Percentiles rank a stretch among this genome's conserved stretches.
These are phyloP conservation scores for Macrotus californicus DNA, from an alignment of 2,113 vertebrate genomes.

Conservation along the genomic window DNA sequence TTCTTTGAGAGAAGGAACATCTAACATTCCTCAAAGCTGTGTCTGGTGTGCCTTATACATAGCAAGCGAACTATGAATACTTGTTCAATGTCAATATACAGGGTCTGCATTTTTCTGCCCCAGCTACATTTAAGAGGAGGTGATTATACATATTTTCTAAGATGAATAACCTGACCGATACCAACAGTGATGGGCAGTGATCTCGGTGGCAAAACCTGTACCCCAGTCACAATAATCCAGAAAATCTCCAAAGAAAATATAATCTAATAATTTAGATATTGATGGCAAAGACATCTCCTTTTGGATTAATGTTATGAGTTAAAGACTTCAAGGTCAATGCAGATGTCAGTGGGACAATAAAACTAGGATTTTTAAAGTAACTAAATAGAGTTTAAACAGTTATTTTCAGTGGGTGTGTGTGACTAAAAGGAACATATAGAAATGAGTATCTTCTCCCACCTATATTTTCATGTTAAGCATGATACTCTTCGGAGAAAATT, in stretches of 20 bases:
- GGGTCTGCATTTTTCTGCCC: not conserved
- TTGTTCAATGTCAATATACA: not conserved
- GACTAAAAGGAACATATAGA: not conserved
- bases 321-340: constrained; percentile 34
- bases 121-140: not conserved
- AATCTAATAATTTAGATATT: constrained; percentile 28
- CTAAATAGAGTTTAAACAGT: constrained; percentile 26
- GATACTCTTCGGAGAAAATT: constrained; percentile 42
- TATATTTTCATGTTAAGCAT: constrained; percentile 32
- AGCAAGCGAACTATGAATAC: not conserved
- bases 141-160: not conserved
- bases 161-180: not conserved
- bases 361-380: not conserved
- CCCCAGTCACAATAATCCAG: not conserved
- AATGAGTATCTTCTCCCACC: not conserved
- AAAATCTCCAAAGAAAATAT: not conserved
- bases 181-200: not conserved
- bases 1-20: not conserved
- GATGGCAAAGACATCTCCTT: constrained; percentile 28
- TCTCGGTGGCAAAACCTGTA: not conserved
- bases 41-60: not conserved
- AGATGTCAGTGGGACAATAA: constrained; percentile 28
- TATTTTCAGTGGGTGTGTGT: constrained; percentile 5
- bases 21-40: not conserved
- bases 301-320: not conserved